These are phyloP conservation scores for Eubasilissa regina DNA, from an alignment of 1,140 invertebrate species.

Conservation along the genomic window DNA sequence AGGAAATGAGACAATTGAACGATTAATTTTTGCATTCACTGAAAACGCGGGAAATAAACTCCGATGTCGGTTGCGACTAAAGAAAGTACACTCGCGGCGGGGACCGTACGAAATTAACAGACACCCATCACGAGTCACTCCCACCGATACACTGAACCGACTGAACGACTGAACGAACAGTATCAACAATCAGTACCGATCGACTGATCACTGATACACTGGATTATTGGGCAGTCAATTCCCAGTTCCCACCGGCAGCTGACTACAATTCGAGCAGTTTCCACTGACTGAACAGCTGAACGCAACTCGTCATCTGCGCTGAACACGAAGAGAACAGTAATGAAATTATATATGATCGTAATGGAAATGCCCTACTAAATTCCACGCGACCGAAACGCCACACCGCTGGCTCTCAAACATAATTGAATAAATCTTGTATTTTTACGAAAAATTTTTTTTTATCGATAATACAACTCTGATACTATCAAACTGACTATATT, in stretches of 20 bases:
- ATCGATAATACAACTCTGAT: too few species aligned
- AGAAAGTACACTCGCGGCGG: too few species aligned
- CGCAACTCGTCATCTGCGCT: neutral
- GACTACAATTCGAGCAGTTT: too few species aligned
- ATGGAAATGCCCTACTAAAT: too few species aligned
- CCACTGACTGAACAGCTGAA: neutral
- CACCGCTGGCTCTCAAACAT: too few species aligned
- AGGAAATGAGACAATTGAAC: neutral
- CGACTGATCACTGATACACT: neutral
- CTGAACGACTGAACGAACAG: neutral
- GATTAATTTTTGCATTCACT: slow-evolving; percentile 27
- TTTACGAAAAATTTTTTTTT: too few species aligned
- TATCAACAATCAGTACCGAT: neutral
- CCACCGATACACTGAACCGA: slow-evolving; percentile 8
- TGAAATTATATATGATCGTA: neutral
- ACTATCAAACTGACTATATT: too few species aligned
- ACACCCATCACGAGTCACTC: slow-evolving; percentile 6
- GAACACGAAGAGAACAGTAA: slow-evolving; percentile 11
- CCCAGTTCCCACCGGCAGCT: neutral
- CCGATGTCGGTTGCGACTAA: neutral
- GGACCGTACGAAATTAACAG: neutral
- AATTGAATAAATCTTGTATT: too few species aligned
- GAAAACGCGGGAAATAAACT: slow-evolving; percentile 32
- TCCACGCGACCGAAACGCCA: too few species aligned
- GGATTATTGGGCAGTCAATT: neutral